Conservation (phyloP, 2,797 vertebrate species). For the Periparus ater region DNA sequence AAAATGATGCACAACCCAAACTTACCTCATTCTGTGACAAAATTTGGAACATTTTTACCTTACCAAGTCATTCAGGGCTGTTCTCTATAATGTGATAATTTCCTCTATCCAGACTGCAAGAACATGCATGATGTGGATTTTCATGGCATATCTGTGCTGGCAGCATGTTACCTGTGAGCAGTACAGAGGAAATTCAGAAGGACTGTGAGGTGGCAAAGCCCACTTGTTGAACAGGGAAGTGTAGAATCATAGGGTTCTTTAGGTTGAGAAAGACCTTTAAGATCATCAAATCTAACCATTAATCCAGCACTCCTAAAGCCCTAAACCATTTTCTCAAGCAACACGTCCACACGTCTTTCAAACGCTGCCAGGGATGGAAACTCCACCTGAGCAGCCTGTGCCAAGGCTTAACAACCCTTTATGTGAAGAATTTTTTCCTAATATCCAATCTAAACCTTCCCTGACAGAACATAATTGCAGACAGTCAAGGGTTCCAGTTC, state of each 20-base stretch:
- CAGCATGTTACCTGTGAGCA: background rate
- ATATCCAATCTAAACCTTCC: background rate
- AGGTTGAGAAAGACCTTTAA: background rate
- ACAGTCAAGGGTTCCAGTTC: background rate
- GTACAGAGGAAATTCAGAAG: background rate
- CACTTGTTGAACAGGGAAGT: background rate
- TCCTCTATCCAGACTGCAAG: background rate
- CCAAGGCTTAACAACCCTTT: background rate
- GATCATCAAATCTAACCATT: background rate
- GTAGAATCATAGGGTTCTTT: background rate
- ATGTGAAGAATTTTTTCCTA: background rate
- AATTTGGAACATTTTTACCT: background rate
- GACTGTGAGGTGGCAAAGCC: background rate
- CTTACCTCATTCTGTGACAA: background rate
- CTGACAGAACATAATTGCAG: background rate
- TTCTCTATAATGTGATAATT: background rate
- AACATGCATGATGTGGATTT: background rate
- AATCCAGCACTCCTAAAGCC: background rate
- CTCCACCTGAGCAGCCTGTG: background rate
- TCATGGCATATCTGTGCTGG: background rate
- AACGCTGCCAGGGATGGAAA: background rate
- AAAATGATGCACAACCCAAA: background rate
- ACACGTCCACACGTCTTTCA: rapidly evolving
- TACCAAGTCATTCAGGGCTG: background rate
- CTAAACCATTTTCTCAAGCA: background rate